Evolutionary conservation across 2,113 vertebrate species (phyloP).

Genomic region (Pardalotus punctatus): DNA sequence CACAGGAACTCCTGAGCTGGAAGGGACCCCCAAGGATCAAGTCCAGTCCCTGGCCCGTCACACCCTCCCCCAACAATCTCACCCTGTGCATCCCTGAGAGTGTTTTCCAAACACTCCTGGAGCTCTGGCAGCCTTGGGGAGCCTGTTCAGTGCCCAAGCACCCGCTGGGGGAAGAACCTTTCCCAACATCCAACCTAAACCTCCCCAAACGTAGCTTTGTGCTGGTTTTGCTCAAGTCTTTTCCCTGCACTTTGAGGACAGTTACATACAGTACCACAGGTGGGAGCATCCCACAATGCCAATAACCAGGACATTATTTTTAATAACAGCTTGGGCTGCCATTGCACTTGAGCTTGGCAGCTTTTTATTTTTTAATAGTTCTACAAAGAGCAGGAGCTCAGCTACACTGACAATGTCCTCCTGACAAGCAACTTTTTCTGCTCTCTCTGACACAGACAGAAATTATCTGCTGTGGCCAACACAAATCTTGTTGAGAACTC

Average conservation of each 20-base stretch:
- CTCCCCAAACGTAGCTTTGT: background rate
- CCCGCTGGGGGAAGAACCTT: background rate
- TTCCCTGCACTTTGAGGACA: background rate
- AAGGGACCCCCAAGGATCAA: rapidly evolving
- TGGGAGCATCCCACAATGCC: background rate
- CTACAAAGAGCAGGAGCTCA: background rate
- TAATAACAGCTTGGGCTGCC: background rate
- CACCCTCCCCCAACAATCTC: background rate
- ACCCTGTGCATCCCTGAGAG: background rate
- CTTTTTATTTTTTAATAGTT: background rate
- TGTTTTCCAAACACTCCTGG: background rate
- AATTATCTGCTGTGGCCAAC: background rate
- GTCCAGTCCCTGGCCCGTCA: rapidly evolving
- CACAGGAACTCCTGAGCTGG: background rate
- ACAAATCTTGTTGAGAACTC: background rate
- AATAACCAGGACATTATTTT: background rate
- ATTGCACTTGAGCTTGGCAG: background rate
- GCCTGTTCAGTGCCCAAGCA: background rate
- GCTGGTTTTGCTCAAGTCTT: background rate
- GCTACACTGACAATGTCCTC: background rate
- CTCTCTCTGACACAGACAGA: background rate
- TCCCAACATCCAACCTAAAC: background rate
- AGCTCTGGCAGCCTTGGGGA: background rate
- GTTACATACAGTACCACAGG: background rate
- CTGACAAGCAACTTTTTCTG: background rate